Evolutionary conservation across 2,888 invertebrate genomes (phyloP).

Genomic region (Drosophila neotestacea): DNA sequence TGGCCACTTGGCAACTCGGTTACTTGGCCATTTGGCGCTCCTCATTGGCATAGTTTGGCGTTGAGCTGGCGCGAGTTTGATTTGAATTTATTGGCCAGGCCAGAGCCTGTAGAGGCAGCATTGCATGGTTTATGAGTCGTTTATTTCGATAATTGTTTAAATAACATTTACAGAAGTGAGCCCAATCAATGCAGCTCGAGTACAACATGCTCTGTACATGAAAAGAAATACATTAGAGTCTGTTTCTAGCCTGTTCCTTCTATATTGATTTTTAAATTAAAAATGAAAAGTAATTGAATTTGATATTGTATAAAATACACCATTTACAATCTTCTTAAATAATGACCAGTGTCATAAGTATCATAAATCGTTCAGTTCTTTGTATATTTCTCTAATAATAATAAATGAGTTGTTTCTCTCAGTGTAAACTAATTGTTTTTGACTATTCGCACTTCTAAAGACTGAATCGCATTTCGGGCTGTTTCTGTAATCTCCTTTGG

Average conservation of each 20-base stretch:
- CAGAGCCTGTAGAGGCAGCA: slow-evolving; percentile 19
- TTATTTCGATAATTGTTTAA: slow-evolving; percentile 66
- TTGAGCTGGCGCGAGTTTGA: slow-evolving; percentile 59
- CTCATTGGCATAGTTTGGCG: slow-evolving; percentile 60
- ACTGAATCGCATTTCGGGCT: slow-evolving; percentile 40
- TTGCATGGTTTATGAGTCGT: slow-evolving; percentile 45
- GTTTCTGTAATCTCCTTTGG: slow-evolving; percentile 61
- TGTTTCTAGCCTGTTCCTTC: too few species aligned
- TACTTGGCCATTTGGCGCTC: slow-evolving; percentile 58
- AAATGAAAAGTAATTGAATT: too few species aligned
- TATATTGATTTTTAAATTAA: too few species aligned
- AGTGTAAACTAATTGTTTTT: slow-evolving; percentile 19
- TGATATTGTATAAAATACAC: too few species aligned
- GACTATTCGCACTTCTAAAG: slow-evolving; percentile 22
- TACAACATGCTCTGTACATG: background rate
- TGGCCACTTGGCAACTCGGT: slow-evolving; percentile 15
- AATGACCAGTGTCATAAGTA: too few species aligned
- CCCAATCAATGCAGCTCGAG: slow-evolving; percentile 35
- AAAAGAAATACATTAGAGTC: too few species aligned
- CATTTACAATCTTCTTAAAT: too few species aligned
- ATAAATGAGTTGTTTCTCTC: background rate
- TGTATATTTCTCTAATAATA: background rate
- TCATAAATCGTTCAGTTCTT: too few species aligned
- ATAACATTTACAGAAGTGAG: slow-evolving; percentile 65
- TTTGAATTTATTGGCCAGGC: slow-evolving; percentile 62